Conservation (phyloP, 2,797 vertebrate species). For the Bradypus variegatus region DNA sequence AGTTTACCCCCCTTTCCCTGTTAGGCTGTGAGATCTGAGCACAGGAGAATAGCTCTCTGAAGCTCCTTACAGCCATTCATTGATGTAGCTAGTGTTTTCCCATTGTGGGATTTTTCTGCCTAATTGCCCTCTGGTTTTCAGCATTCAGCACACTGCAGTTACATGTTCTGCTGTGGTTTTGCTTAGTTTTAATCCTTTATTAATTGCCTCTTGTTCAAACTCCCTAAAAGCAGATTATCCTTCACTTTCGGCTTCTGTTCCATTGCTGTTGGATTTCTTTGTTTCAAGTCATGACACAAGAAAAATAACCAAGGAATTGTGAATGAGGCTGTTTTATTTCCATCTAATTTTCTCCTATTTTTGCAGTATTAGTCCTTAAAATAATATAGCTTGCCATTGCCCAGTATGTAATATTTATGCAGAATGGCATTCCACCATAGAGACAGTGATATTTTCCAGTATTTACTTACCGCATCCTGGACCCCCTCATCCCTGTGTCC, state of each 20-base stretch:
- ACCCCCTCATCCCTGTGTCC: background rate
- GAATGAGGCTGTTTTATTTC: background rate
- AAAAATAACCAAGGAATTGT: background rate
- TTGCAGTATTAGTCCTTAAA: background rate
- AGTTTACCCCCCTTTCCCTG: background rate
- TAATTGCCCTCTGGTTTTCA: conserved; percentile 19
- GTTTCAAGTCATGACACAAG: conserved; percentile 19
- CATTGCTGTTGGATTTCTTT: background rate
- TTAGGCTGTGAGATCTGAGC: background rate
- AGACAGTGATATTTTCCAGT: background rate
- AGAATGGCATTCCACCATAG: background rate
- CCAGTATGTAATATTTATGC: background rate
- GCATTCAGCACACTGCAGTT: background rate
- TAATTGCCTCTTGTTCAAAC: conserved; percentile 36
- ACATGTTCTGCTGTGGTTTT: background rate
- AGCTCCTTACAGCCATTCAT: background rate
- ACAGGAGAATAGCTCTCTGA: background rate
- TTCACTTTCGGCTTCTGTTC: background rate
- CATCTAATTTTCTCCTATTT: background rate
- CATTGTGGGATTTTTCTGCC: background rate
- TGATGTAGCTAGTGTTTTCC: background rate
- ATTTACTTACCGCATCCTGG: background rate
- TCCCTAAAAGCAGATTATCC: conserved; percentile 4
- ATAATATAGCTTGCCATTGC: background rate
- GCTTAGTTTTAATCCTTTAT: conserved; percentile 37